Evolutionary conservation across 1,140 invertebrate species (phyloP).

Genomic region (Cyclina sinensis): DNA sequence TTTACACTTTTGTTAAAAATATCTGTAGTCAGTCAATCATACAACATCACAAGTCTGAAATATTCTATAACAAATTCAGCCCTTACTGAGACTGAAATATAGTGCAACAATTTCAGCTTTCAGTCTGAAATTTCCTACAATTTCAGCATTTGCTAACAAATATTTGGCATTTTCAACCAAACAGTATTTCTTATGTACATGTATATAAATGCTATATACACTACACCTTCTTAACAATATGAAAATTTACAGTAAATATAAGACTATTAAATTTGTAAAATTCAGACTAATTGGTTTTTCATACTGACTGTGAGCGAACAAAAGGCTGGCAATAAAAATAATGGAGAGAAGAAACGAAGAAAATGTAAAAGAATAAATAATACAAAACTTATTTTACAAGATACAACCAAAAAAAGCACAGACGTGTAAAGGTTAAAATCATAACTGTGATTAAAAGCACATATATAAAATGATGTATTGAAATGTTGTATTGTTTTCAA

Average conservation of each 20-base stretch:
- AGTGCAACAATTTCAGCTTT: neutral
- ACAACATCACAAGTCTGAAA: constrained; percentile 26
- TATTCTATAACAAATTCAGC: constrained; percentile 23
- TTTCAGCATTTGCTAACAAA: constrained; percentile 22
- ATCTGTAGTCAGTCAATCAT: constrained; percentile 54
- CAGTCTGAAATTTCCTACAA: constrained; percentile 8
- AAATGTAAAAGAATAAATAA: constrained; percentile 30
- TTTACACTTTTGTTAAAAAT: constrained; percentile 67
- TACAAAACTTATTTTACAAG: neutral
- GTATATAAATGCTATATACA: constrained; percentile 66
- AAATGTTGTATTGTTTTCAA: too few relatives aligned
- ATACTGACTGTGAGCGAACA: neutral
- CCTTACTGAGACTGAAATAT: neutral
- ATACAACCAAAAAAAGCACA: neutral
- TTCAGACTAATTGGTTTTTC: constrained; percentile 3
- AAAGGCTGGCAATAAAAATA: constrained; percentile 2
- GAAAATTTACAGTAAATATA: neutral
- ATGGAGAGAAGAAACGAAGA: neutral
- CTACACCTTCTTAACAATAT: neutral
- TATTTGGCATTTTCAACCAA: constrained; percentile 51
- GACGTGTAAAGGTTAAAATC: neutral
- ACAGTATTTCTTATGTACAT: constrained; percentile 25
- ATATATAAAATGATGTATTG: too few relatives aligned
- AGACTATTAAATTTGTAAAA: constrained; percentile 5
- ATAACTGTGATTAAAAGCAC: neutral